Evolutionary conservation across 1,140 invertebrate genomes (phyloP).

Genomic region (Colletes latitarsis): DNA sequence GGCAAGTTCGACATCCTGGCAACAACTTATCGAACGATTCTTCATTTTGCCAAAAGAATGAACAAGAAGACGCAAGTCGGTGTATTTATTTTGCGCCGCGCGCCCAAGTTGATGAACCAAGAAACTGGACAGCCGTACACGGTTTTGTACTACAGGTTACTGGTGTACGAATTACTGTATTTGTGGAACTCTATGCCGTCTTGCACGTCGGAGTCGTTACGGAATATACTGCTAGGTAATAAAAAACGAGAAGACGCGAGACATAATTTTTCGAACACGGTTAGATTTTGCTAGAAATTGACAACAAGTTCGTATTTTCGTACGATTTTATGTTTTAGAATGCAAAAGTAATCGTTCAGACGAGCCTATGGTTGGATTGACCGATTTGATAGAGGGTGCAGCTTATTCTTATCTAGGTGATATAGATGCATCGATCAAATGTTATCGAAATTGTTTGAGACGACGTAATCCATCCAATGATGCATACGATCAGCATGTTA

Average conservation of each 20-base stretch:
- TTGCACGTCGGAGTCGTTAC: constrained; percentile 81
- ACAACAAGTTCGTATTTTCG: neutral
- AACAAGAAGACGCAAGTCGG: constrained; percentile 72
- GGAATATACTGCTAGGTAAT: constrained; percentile 79
- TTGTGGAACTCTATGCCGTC: constrained; percentile 88
- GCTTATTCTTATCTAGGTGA: constrained; percentile 79
- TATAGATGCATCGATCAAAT: constrained; percentile 79
- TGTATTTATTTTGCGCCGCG: constrained; percentile 71
- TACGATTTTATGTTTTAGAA: constrained; percentile 62
- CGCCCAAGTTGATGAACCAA: constrained; percentile 69
- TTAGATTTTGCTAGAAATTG: too few species aligned
- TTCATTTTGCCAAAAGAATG: constrained; percentile 72
- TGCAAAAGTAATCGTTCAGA: constrained; percentile 73
- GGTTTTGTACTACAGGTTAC: constrained; percentile 82
- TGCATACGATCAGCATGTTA: constrained; percentile 83
- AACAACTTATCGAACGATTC: constrained; percentile 77
- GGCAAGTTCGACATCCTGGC: constrained; percentile 78
- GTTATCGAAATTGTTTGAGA: constrained; percentile 81
- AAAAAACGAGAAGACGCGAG: neutral
- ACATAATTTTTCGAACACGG: neutral
- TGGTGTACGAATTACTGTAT: constrained; percentile 87
- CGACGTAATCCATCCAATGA: constrained; percentile 72
- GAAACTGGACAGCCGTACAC: constrained; percentile 68
- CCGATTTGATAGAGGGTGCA: constrained; percentile 82
- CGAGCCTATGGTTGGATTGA: constrained; percentile 83